phyloP scores from a whole-genome alignment of 2,113 vertebrate species.

The Zosterops japonicus region DNA sequence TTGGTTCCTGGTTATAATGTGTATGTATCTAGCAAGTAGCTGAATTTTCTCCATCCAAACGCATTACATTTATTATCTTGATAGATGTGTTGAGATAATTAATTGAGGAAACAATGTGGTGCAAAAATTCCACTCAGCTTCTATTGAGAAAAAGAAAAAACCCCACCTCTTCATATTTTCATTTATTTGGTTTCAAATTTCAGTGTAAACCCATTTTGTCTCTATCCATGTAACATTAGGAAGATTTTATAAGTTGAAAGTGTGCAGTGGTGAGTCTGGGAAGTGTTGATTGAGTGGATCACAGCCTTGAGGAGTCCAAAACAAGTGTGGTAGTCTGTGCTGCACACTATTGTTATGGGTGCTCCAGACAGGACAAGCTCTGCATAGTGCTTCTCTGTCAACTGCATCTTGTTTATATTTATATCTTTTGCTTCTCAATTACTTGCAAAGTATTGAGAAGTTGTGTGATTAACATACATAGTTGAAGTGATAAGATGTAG shows the following conservation, averaged over 20 bases:
- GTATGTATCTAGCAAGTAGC: neutral
- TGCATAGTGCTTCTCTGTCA: neutral
- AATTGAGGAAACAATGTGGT: neutral
- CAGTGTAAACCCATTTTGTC: neutral
- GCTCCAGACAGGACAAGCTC: neutral
- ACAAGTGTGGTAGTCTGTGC: neutral
- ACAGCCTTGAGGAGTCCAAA: neutral
- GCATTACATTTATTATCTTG: neutral
- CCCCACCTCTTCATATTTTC: neutral
- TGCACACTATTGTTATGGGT: neutral
- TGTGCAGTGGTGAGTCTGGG: neutral
- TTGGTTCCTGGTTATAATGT: neutral
- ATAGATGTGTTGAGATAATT: neutral
- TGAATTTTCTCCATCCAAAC: neutral
- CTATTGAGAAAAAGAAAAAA: neutral
- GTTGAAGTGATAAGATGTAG: neutral
- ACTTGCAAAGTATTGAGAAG: neutral
- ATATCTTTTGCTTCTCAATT: neutral
- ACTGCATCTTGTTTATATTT: neutral
- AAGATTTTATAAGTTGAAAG: neutral
- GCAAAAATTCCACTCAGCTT: neutral
- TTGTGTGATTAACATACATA: neutral
- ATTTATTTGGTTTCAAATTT: neutral
- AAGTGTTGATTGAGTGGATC: neutral
- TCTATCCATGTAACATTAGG: neutral